These are phyloP conservation scores for Papilio demoleus DNA, from an alignment of 2,888 invertebrate genomes.

Conservation along the genomic window DNA sequence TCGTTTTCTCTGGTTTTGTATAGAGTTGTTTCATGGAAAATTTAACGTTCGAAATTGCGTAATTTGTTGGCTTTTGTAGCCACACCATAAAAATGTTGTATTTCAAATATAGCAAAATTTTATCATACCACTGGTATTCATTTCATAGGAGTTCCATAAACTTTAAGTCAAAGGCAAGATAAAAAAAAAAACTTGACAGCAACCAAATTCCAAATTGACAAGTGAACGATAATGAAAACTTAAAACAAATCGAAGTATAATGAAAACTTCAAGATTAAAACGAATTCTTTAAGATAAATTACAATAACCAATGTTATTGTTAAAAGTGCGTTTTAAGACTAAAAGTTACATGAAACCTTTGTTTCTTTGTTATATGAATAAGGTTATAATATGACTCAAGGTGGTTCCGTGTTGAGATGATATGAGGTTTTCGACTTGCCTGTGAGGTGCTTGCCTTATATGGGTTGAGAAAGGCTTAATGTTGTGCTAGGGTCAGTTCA, in stretches of 20 bases:
- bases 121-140: neutral
- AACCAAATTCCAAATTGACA: constrained; percentile 68
- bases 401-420: constrained; percentile 60
- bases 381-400: constrained; percentile 73
- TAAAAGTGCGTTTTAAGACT: constrained; percentile 24
- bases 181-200: constrained; percentile 33
- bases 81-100: neutral
- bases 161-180: neutral
- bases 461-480: constrained; percentile 60
- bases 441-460: constrained; percentile 65
- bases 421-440: constrained; percentile 63
- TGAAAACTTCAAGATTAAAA: constrained; percentile 41
- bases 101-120: neutral
- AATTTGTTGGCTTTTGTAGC: no score
- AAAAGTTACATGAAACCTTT: constrained; percentile 40
- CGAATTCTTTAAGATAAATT: neutral
- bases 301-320: constrained; percentile 34
- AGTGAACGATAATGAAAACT: constrained; percentile 66
- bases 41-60: no score
- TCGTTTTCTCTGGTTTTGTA: no score
- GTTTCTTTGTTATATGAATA: constrained; percentile 56
- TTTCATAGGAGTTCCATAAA: neutral
- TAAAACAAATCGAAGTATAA: constrained; percentile 49
- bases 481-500: constrained; percentile 56
- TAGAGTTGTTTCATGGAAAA: no score